Conservation (phyloP, 2,797 vertebrate species). For the Notolepis coatsorum region DNA sequence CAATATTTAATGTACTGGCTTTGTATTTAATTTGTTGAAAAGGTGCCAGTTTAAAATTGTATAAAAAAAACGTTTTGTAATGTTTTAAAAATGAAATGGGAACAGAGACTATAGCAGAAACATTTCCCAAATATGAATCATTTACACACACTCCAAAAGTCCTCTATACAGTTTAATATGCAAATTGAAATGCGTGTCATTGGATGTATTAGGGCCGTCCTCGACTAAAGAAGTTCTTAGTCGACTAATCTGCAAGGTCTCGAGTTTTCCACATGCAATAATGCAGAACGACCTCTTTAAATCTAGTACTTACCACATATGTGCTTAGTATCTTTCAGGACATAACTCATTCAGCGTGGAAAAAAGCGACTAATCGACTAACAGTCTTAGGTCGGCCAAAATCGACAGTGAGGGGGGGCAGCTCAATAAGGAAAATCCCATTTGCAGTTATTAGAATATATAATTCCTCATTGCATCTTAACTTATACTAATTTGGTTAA, state of each 20-base stretch:
- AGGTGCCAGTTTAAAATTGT: conserved; percentile 27
- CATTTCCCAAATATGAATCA: neutral
- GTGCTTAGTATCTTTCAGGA: no score
- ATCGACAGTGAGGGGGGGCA: no score
- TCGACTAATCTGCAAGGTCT: no score
- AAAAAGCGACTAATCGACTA: no score
- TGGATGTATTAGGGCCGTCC: no score
- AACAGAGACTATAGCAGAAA: neutral
- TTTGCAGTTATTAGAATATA: neutral
- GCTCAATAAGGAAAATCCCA: neutral
- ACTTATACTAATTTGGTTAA: neutral
- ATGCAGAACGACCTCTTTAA: no score
- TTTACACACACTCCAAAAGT: neutral
- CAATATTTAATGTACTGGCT: neutral
- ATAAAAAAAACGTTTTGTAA: conserved; percentile 29
- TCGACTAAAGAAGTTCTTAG: no score
- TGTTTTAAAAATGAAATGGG: conserved; percentile 22
- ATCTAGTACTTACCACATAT: no score
- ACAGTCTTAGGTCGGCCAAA: no score
- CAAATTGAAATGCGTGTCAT: conserved; percentile 27
- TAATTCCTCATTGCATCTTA: neutral
- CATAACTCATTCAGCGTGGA: no score
- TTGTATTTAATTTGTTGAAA: conserved; percentile 6
- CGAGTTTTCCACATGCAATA: no score
- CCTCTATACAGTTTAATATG: conserved; percentile 12